Evolutionary conservation across 2,113 vertebrate species (phyloP).

Genomic region (Connochaetes taurinus): DNA sequence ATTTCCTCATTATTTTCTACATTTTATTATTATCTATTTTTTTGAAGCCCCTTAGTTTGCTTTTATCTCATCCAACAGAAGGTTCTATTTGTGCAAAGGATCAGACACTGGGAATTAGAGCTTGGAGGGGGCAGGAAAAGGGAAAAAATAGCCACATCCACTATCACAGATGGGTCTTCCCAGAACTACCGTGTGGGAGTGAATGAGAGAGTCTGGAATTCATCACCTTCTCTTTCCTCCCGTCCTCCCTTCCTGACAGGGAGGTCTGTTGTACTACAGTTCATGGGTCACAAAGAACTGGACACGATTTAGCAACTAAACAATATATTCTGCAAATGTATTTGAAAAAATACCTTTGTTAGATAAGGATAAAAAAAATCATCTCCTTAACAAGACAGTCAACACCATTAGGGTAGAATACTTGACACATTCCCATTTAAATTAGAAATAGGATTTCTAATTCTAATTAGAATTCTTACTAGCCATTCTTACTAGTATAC

Average conservation of each 20-base stretch:
- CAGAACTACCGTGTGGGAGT: conserved; percentile 59
- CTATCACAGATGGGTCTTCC: conserved; percentile 63
- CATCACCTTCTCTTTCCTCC: conserved; percentile 24
- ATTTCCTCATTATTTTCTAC: background rate
- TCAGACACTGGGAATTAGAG: conserved; percentile 59
- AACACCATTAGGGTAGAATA: background rate
- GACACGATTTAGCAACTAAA: background rate
- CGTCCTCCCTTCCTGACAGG: background rate
- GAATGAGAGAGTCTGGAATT: conserved; percentile 49
- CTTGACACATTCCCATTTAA: background rate
- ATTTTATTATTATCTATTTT: background rate
- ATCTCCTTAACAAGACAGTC: background rate
- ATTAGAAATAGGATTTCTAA: background rate
- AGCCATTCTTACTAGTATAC: background rate
- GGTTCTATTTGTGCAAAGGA: conserved; percentile 71
- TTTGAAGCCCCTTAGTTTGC: conserved; percentile 57
- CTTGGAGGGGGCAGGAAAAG: conserved; percentile 55
- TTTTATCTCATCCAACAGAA: conserved; percentile 67
- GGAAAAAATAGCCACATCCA: conserved; percentile 27
- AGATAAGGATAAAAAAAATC: background rate
- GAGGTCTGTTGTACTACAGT: background rate
- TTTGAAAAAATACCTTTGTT: background rate
- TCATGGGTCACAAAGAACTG: background rate
- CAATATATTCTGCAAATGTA: background rate
- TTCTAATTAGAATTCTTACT: too few relatives aligned